Base-by-base conservation (phyloP, 2,888 invertebrate species). In the Nomada goodeniana region DNA sequence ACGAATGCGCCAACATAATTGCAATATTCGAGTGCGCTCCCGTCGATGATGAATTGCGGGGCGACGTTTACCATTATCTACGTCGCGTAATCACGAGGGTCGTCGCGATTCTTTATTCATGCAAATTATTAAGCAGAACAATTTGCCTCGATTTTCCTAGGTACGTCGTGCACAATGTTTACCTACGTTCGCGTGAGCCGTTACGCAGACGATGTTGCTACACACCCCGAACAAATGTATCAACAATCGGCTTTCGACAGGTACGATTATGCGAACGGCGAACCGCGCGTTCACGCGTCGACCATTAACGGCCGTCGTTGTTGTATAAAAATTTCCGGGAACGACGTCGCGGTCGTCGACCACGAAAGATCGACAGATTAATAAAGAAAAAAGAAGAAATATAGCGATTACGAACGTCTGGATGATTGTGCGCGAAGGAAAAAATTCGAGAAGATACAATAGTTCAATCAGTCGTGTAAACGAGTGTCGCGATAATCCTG, bases 401-500 rank as follows among this genome's bases (percentile, higher is more conserved):
- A 15, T 7, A 13, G 20, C 13, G 59, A 65, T 50, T 64, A 59
- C 11, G 20, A 26, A 7, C n/a, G 36, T 36, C n/a, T n/a, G n/a
- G 53, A 18, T 7, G 50, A 53, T 50, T 29, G 47, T 70, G n/a
- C 50, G 5, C 11, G 10, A 73, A 52, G 20, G 20, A 36, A 61
- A 55, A 55, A 47, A 23, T 5, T 2, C 1, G 26, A 68, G 26
- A 26, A 60, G 69, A 69, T 36, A 57, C 50, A 52, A 50, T 53
- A 55, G 26, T 23, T 47, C 18, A n/a, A 50, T 36, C 61, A 26
- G 18, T 1, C 23, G 50, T 55, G 42, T 44, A 65, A 65, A 60
- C 42, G 42, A 0, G 18, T 2, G 61, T 47, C 29, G 42, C 15
- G 52, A 72, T 77, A 71, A 77, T 75, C 55, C 20, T 20, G 20